A percentile compares a stretch with the other conserved stretches of the same genome.
phyloP scores from a whole-genome alignment of 53 echinoderm and acorn worm genomes.

The Zoroaster sp. region DNA sequence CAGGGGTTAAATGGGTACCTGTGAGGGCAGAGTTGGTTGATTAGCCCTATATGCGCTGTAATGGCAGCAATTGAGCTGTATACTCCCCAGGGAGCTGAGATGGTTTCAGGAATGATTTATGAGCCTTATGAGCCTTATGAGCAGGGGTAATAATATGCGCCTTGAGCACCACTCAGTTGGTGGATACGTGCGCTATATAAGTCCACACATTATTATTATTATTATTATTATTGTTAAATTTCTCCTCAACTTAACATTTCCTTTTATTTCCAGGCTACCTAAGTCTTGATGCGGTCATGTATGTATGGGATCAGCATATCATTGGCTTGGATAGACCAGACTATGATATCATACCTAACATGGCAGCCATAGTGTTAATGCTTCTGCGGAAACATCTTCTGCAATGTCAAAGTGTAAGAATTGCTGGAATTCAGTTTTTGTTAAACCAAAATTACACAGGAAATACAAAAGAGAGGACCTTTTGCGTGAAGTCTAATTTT shows the following conservation, averaged over 20 bases:
- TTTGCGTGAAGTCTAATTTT: no score
- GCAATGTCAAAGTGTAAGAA: constrained; percentile 71
- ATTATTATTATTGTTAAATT: not conserved
- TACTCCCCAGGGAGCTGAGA: no score
- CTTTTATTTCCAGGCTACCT: constrained; percentile 68
- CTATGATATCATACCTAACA: constrained; percentile 79
- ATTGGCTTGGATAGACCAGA: constrained; percentile 79
- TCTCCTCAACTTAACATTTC: not conserved
- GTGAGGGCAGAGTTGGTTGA: no score
- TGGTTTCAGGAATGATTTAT: no score
- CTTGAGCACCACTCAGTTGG: no score
- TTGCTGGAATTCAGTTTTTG: not conserved
- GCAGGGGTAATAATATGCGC: no score
- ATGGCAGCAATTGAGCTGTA: no score
- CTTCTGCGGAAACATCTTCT: constrained; percentile 64
- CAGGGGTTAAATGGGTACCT: no score
- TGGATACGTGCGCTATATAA: no score
- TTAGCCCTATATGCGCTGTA: no score
- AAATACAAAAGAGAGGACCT: not conserved
- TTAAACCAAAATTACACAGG: not conserved
- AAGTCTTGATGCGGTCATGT: constrained; percentile 81
- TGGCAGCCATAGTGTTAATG: constrained; percentile 72
- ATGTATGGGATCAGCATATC: constrained; percentile 94
- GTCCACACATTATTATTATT: not conserved
- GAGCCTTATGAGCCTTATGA: no score